Evolutionary conservation across 2,113 vertebrate genomes (phyloP), one percentile per base, ranked within the genome.

Genomic region (Megaceryle torquata): DNA sequence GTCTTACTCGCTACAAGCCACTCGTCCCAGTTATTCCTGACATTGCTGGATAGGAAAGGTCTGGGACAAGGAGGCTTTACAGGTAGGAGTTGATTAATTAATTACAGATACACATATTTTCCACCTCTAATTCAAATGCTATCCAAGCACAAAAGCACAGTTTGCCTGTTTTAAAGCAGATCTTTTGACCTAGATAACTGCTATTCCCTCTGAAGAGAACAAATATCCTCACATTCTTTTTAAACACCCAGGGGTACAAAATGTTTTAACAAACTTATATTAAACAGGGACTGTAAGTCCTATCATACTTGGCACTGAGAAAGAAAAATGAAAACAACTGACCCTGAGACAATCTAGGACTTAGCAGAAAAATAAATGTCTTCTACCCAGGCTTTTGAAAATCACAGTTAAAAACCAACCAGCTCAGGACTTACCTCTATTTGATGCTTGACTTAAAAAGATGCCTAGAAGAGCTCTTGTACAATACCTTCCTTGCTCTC

Each of bases 391-490:
- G 51, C 44, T 84, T 89, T 76, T 83, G 68, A 80, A 96, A 89
- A 72, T 85, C 26, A 72, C 33, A 82, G 78, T 67, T 70, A 14
- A 69, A 79, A 92, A 94, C 11, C 15, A 83, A 53, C 13, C 41
- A 72, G 35, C 65, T 92, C 41, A 82, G 53, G 80, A 95, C 95
- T 96, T 95, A 96, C 93, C 95, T 96, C 68, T 91, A 0, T 48
- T 64, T 75, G 91, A 81, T 60, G 59, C 84, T 83, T 88, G 63
- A 70, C 63, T 85, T 89, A 88, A 76, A 91, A 86, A 90, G 89
- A 76, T 63, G 83, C 59, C 59, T 94, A 56, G 77, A 89, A 82
- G 85, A 95, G n/a, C 22, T 93, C 80, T 65, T 70, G 69, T 79
- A 48, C 46, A 46, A 59, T 70, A 72, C 88, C 33, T 29, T 65